These are phyloP conservation scores for Caenorhabditis tropicalis DNA, from an alignment of 1,140 invertebrate species.

Conservation along the genomic window DNA sequence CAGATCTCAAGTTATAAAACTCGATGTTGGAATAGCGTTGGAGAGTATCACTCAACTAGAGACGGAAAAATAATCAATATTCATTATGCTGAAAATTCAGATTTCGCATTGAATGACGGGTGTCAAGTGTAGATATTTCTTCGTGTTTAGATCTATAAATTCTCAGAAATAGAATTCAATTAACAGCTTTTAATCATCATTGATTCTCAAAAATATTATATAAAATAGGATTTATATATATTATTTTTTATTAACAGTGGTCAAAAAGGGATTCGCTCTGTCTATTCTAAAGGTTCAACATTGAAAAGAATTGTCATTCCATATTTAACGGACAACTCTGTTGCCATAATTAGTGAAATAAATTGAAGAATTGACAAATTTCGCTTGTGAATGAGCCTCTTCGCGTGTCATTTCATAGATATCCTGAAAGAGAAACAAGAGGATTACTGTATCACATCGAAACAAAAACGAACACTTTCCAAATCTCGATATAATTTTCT, in stretches of 20 bases:
- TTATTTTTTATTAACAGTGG: too few species aligned
- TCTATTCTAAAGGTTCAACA: too few species aligned
- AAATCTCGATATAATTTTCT: neutral
- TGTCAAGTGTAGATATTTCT: neutral
- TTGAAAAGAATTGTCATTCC: too few species aligned
- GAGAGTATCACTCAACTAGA: neutral
- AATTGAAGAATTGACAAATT: neutral
- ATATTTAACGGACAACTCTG: neutral
- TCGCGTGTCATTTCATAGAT: neutral
- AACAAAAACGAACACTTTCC: neutral
- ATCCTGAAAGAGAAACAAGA: neutral
- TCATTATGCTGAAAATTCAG: conserved; percentile 5
- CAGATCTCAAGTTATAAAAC: neutral
- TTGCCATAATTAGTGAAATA: neutral
- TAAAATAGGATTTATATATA: too few species aligned
- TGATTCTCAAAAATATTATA: too few species aligned
- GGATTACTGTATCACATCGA: neutral
- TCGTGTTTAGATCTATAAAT: too few species aligned
- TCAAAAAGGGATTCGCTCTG: too few species aligned
- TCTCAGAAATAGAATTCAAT: too few species aligned
- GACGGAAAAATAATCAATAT: conserved; percentile 10
- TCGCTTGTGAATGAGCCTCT: neutral
- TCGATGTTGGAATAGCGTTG: neutral
- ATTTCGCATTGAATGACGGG: conserved; percentile 16
- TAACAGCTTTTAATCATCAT: too few species aligned